A percentile compares a stretch with the other conserved stretches of the same genome.
These are phyloP conservation scores for Steinernema carpocapsae DNA, from an alignment of 2,888 invertebrate genomes.

Conservation along the genomic window DNA sequence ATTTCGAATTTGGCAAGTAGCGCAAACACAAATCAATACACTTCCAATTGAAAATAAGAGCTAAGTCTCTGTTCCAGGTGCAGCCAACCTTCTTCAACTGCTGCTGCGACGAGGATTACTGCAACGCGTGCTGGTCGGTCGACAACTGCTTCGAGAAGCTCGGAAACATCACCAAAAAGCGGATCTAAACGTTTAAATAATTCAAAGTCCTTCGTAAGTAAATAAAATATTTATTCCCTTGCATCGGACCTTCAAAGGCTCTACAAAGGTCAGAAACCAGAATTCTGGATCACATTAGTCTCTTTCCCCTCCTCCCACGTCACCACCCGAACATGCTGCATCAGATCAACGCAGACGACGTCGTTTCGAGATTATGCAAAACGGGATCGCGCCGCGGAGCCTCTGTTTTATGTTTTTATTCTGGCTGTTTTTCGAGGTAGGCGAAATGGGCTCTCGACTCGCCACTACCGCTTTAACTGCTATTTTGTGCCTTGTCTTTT, in stretches of 20 bases:
- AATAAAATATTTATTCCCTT: neutral
- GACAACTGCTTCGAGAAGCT: constrained; percentile 26
- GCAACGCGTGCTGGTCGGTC: constrained; percentile 19
- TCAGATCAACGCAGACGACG: neutral
- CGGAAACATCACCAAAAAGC: constrained; percentile 17
- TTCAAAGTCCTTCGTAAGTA: neutral
- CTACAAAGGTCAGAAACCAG: too few relatives aligned
- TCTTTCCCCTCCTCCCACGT: constrained; percentile 1
- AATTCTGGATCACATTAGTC: neutral
- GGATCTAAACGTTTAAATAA: neutral
- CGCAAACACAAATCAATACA: too few relatives aligned
- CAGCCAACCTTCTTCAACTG: constrained; percentile 25
- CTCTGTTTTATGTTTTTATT: neutral
- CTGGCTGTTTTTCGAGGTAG: neutral
- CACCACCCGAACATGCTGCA: neutral
- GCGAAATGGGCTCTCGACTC: constrained; percentile 2
- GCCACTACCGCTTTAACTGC: neutral
- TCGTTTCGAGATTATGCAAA: constrained; percentile 21
- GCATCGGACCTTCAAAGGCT: too few relatives aligned
- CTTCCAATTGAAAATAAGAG: too few relatives aligned
- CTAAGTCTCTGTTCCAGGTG: constrained; percentile 6
- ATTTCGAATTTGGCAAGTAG: too few relatives aligned
- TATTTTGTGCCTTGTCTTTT: neutral
- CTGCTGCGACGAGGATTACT: constrained; percentile 29
- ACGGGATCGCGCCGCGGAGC: neutral